phyloP scores from a whole-genome alignment of 2,113 vertebrate genomes.

The Stegastes partitus region DNA sequence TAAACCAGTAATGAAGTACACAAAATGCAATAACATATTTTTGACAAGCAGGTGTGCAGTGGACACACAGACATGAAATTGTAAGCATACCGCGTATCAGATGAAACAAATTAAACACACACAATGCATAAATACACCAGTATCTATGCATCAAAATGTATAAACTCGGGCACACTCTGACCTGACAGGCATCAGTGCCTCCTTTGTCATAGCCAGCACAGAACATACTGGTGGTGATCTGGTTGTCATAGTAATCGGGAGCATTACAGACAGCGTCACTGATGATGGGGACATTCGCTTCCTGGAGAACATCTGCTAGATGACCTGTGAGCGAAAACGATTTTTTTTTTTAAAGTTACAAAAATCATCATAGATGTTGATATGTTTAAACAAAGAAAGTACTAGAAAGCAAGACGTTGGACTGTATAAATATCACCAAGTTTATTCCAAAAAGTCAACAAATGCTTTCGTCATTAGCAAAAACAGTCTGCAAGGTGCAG shows the following conservation, averaged over 20 bases:
- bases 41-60: neutral
- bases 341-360: too few relatives aligned
- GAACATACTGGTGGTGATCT: conserved; percentile 94
- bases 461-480: neutral
- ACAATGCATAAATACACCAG: neutral
- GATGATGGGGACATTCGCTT: conserved; percentile 90
- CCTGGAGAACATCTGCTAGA: conserved; percentile 89
- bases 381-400: too few relatives aligned
- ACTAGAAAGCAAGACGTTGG: too few relatives aligned
- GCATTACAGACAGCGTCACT: conserved; percentile 88
- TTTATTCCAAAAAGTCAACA: neutral
- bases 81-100: neutral
- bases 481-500: neutral
- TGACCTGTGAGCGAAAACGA: conserved; percentile 78
- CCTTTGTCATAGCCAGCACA: conserved; percentile 92
- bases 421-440: too few relatives aligned
- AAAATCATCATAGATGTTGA: neutral
- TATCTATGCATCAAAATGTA: neutral
- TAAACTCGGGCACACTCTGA: conserved; percentile 60
- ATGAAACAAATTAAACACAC: neutral
- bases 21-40: too few relatives aligned
- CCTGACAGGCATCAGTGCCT: conserved; percentile 92
- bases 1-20: neutral
- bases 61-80: neutral
- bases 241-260: conserved; percentile 91